Percentiles rank a stretch among this genome's conserved stretches.
Evolutionary conservation across 2,113 vertebrate genomes (phyloP).

Genomic region (Chaetops frenatus): DNA sequence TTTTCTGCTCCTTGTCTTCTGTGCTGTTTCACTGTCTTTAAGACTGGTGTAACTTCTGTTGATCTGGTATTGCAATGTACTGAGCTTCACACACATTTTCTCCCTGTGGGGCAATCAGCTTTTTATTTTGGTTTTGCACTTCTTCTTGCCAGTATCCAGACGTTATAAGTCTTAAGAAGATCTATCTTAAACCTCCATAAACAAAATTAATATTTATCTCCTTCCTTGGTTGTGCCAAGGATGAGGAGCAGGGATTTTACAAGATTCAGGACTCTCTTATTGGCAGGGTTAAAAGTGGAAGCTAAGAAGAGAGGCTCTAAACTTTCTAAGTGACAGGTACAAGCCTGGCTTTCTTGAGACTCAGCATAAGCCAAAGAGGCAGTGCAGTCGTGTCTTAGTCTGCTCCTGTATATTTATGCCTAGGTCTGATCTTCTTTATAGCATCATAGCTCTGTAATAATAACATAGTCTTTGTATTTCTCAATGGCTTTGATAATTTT

Average conservation of each 20-base stretch:
- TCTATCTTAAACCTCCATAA: not conserved
- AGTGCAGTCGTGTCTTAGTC: not conserved
- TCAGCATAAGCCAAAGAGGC: not conserved
- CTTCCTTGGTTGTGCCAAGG: not conserved
- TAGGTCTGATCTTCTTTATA: not conserved
- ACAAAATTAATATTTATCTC: not conserved
- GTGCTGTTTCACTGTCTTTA: not conserved
- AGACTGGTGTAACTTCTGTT: not conserved
- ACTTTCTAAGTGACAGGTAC: not conserved
- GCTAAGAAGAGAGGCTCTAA: not conserved
- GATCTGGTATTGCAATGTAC: not conserved
- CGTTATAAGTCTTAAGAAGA: not conserved
- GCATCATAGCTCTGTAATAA: not conserved
- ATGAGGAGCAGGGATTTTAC: not conserved
- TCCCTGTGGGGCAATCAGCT: not conserved
- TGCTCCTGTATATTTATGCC: not conserved
- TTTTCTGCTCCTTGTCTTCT: not conserved
- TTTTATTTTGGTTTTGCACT: not conserved
- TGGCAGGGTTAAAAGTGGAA: not conserved
- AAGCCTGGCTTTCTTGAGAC: not conserved
- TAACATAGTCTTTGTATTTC: not conserved
- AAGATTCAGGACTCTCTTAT: not conserved
- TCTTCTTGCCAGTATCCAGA: not conserved
- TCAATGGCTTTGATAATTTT: not conserved
- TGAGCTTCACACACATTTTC: not conserved